Evolutionary conservation across 2,797 vertebrate species (phyloP).

Genomic region (Bryconaethiops microstoma): DNA sequence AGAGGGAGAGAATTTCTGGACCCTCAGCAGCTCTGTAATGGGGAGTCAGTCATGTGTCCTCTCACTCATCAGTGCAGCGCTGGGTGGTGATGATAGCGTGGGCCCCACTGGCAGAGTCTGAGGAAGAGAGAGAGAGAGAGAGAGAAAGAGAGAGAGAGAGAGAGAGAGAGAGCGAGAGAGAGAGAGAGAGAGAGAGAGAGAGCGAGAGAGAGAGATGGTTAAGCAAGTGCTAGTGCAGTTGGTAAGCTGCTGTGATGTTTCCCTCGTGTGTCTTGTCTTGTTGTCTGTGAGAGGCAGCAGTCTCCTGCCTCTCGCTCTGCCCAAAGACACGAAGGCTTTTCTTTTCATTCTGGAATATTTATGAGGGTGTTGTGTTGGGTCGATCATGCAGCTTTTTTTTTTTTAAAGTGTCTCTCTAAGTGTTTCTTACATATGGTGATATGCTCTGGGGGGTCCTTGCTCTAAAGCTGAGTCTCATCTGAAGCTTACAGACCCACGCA

Average conservation of each 20-base stretch:
- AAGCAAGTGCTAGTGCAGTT: neutral
- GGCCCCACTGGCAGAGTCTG: too few relatives aligned
- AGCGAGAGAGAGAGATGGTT: neutral
- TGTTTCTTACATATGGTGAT: conserved; percentile 25
- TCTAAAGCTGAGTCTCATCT: conserved; percentile 38
- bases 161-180: neutral
- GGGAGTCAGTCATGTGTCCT: too few relatives aligned
- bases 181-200: neutral
- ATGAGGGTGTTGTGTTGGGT: conserved; percentile 40
- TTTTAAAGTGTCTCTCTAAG: conserved; percentile 12
- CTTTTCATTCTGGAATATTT: conserved; percentile 52
- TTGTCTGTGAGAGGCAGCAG: neutral
- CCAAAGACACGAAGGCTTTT: conserved; percentile 14
- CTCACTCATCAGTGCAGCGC: too few relatives aligned
- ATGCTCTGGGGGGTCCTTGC: conserved; percentile 23
- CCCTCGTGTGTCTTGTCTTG: neutral
- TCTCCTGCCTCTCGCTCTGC: neutral
- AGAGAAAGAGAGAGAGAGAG: too few relatives aligned
- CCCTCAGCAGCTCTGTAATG: too few relatives aligned
- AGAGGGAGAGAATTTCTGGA: too few relatives aligned
- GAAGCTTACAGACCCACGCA: conserved; percentile 32
- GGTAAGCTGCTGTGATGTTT: conserved; percentile 4
- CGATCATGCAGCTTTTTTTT: neutral
- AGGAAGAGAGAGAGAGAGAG: neutral
- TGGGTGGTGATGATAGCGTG: too few relatives aligned